Conservation (phyloP, 2,888 invertebrate genomes). For the Cancer borealis region DNA sequence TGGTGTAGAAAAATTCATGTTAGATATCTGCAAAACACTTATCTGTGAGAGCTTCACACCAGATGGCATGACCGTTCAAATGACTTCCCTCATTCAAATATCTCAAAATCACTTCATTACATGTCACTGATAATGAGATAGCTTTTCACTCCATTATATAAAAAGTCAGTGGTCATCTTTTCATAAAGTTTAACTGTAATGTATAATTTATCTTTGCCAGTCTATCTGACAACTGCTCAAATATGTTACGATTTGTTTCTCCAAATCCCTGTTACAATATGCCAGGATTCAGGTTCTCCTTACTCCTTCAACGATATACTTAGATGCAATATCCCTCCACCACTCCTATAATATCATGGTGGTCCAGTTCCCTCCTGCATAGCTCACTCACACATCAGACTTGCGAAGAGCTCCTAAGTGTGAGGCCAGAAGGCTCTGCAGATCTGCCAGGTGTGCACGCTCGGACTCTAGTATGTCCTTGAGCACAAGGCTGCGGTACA, state of each 20-base stretch:
- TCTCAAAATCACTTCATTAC: too few species aligned
- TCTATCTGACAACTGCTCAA: not conserved
- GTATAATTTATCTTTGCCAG: not conserved
- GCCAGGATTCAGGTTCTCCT: not conserved
- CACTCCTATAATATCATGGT: not conserved
- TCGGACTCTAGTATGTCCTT: slow-evolving; percentile 96
- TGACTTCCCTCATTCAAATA: too few species aligned
- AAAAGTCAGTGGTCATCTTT: too few species aligned
- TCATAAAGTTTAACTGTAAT: too few species aligned
- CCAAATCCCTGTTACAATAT: not conserved
- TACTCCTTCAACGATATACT: not conserved
- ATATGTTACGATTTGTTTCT: not conserved
- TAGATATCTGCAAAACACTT: too few species aligned
- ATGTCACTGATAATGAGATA: too few species aligned
- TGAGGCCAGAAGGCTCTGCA: slow-evolving; percentile 90
- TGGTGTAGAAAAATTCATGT: too few species aligned
- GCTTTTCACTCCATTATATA: too few species aligned
- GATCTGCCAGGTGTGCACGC: slow-evolving; percentile 92
- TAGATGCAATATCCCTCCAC: not conserved
- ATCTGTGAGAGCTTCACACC: too few species aligned
- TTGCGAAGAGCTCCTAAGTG: slow-evolving; percentile 93
- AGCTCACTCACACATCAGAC: slow-evolving; percentile 88
- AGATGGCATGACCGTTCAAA: too few species aligned
- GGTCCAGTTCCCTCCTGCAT: not conserved
- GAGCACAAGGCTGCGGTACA: slow-evolving; percentile 91